Conservation (phyloP, 2,113 vertebrate species). For the Telmatochromis sp. region DNA sequence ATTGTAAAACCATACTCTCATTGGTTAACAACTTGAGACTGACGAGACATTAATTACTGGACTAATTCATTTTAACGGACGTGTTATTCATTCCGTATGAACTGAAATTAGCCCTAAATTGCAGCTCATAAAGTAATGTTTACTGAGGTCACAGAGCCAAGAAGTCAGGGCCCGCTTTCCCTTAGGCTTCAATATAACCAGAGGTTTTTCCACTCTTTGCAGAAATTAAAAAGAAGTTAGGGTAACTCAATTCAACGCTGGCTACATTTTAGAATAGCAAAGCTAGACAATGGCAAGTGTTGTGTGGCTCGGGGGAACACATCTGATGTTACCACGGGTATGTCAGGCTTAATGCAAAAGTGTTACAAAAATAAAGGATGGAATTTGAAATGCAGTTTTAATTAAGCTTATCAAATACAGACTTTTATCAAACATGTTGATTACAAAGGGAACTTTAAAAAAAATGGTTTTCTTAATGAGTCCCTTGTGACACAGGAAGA, state of each 20-base stretch:
- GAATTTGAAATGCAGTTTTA: not conserved
- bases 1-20: not conserved
- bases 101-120: not conserved
- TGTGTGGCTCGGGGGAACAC: not conserved
- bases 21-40: not conserved
- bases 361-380: not conserved
- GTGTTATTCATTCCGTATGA: rapidly evolving
- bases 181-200: not conserved
- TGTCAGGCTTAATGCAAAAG: not conserved
- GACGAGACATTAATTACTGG: not conserved
- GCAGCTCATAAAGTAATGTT: not conserved
- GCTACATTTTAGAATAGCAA: not conserved
- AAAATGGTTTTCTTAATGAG: rapidly evolving
- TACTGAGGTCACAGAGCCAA: not conserved
- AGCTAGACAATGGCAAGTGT: not conserved
- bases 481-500: not conserved
- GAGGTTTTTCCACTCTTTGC: not conserved
- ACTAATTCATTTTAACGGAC: not conserved
- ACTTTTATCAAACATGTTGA: not conserved
- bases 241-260: not conserved
- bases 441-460: not conserved
- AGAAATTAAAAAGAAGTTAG: not conserved
- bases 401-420: not conserved
- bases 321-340: not conserved
- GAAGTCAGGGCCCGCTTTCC: not conserved